phyloP scores from a whole-genome alignment of 2,888 invertebrate species.

The Panzeria rudis region DNA sequence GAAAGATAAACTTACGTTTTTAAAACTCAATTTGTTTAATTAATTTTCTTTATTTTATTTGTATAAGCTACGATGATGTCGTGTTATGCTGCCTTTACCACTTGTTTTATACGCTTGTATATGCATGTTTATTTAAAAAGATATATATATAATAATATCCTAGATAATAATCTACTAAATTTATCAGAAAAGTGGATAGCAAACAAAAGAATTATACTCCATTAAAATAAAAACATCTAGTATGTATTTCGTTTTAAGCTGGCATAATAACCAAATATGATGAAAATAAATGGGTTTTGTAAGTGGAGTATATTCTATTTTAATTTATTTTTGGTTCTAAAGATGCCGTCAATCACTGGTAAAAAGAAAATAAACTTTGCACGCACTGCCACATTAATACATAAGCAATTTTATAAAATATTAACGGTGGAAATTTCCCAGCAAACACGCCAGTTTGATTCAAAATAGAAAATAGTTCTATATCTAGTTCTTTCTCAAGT shows the following conservation, averaged over 20 bases:
- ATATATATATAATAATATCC: neutral
- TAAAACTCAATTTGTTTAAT: slow-evolving; percentile 78
- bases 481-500: neutral
- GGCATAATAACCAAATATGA: slow-evolving; percentile 53
- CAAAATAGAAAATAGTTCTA: neutral
- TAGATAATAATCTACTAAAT: slow-evolving; percentile 45
- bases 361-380: neutral
- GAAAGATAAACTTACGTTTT: slow-evolving; percentile 45
- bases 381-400: neutral
- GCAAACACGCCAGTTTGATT: neutral
- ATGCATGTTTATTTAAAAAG: slow-evolving; percentile 20
- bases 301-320: slow-evolving; percentile 34
- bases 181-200: neutral
- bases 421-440: neutral
- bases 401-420: slow-evolving; percentile 3
- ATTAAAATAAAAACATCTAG: neutral
- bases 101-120: neutral
- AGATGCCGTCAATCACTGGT: slow-evolving; percentile 55
- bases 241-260: slow-evolving; percentile 52
- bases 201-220: neutral
- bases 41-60: slow-evolving; percentile 78
- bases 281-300: slow-evolving; percentile 47
- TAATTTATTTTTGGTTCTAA: slow-evolving; percentile 32
- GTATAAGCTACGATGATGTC: slow-evolving; percentile 63
- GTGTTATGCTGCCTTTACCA: slow-evolving; percentile 36